Conservation (phyloP, 35 echinoderm and acorn worm species). For the Apostichopus parvimensis region DNA sequence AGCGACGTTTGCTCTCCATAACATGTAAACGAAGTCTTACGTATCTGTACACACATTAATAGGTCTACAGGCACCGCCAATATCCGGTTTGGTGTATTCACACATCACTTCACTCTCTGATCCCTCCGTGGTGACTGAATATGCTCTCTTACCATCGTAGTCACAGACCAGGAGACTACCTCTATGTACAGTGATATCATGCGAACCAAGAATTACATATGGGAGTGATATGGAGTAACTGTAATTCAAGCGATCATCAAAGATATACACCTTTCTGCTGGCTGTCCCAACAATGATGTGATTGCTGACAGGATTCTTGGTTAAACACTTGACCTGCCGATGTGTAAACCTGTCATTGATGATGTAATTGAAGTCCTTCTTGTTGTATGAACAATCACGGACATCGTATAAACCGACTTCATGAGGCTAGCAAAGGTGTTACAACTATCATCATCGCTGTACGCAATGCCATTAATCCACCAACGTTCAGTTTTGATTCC, state of each 20-base stretch:
- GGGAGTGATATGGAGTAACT: not conserved
- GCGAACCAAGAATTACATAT: not conserved
- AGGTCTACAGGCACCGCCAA: not conserved
- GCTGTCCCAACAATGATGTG: conserved; percentile 18
- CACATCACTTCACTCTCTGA: not conserved
- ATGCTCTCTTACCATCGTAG: not conserved
- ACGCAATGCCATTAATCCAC: not conserved
- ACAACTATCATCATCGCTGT: not conserved
- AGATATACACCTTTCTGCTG: conserved; percentile 21
- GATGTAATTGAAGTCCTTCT: not conserved
- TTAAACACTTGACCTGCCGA: not conserved
- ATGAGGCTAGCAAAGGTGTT: not conserved
- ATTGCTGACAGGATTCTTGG: not conserved
- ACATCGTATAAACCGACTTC: conserved; percentile 5
- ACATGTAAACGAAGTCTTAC: not conserved
- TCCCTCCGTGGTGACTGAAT: not conserved
- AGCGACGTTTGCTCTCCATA: not conserved
- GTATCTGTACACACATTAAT: conserved; percentile 10
- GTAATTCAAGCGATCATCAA: conserved; percentile 14
- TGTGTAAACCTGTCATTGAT: not conserved
- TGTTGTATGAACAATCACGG: conserved; percentile 6
- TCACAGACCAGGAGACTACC: conserved; percentile 13
- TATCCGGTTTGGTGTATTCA: not conserved
- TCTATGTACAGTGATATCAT: conserved; percentile 11
- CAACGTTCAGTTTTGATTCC: not conserved